Conservation (phyloP, 2,797 vertebrate species). For the Botia kubotai region DNA sequence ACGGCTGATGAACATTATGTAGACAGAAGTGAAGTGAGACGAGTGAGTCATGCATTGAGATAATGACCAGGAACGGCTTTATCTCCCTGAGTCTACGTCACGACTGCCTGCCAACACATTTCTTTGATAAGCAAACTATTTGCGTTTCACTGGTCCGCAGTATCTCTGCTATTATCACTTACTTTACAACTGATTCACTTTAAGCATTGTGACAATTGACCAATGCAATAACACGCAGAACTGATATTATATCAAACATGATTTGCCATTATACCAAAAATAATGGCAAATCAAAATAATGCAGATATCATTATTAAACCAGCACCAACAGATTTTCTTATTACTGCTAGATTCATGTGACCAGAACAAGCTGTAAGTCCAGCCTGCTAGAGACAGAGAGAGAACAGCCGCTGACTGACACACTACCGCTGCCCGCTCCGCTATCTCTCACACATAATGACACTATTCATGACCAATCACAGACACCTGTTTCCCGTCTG, state of each 20-base stretch:
- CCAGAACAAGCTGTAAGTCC: constrained; percentile 38
- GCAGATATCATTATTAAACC: not conserved
- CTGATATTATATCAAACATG: not conserved
- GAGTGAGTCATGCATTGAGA: not conserved
- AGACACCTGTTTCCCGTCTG: constrained; percentile 69
- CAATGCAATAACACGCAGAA: not conserved
- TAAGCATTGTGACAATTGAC: not conserved
- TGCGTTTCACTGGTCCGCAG: not conserved
- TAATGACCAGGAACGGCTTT: not conserved
- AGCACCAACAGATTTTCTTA: constrained; percentile 50
- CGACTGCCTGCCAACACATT: not conserved
- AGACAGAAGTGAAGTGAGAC: not conserved
- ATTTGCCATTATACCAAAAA: not conserved
- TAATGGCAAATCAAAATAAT: too few species aligned
- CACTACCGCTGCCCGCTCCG: not conserved
- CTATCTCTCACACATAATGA: constrained; percentile 63
- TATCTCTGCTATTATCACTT: not conserved
- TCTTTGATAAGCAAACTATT: not conserved
- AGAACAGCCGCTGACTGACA: constrained; percentile 10
- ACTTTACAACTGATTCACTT: not conserved
- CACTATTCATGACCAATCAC: constrained; percentile 58
- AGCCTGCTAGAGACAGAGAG: constrained; percentile 42
- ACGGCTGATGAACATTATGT: not conserved
- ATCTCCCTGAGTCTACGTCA: not conserved
- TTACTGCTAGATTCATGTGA: constrained; percentile 38